Percentiles rank a stretch among this genome's conserved stretches.
Conservation (phyloP, 2,888 invertebrate species). For the Dasysyrphus tricinctus region DNA sequence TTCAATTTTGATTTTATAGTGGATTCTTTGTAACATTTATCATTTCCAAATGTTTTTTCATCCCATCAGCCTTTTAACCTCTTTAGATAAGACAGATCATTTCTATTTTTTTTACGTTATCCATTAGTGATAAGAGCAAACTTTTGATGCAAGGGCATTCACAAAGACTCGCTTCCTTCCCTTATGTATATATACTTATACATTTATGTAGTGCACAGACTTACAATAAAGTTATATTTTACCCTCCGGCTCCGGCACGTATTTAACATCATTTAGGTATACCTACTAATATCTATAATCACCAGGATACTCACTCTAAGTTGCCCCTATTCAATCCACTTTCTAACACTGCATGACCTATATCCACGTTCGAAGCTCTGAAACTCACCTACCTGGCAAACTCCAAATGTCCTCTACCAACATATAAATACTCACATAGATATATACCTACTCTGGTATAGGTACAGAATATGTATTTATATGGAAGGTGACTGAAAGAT, state of each 20-base stretch:
- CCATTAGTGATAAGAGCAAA: background rate
- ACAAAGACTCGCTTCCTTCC: background rate
- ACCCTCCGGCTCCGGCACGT: slow-evolving; percentile 17
- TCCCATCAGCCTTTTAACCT: too few species aligned
- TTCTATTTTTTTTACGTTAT: background rate
- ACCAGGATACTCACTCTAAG: slow-evolving; percentile 26
- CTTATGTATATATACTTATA: background rate
- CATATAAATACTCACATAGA: background rate
- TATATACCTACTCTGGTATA: background rate
- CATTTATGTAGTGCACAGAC: too few species aligned
- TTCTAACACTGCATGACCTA: slow-evolving; percentile 62
- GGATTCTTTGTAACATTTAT: background rate
- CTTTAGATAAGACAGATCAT: too few species aligned
- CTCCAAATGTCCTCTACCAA: slow-evolving; percentile 54
- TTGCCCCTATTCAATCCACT: slow-evolving; percentile 53
- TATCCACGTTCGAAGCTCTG: slow-evolving; percentile 37
- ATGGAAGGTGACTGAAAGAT: background rate
- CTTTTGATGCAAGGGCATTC: background rate
- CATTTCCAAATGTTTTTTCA: background rate
- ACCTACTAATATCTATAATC: slow-evolving; percentile 56
- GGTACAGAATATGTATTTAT: background rate
- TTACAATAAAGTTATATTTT: too few species aligned
- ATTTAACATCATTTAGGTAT: slow-evolving; percentile 45
- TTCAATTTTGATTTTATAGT: too few species aligned
- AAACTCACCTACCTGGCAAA: slow-evolving; percentile 21